These are phyloP conservation scores for Scelioninae gen. 1 DNA, from an alignment of 2,888 invertebrate genomes.

Conservation along the genomic window DNA sequence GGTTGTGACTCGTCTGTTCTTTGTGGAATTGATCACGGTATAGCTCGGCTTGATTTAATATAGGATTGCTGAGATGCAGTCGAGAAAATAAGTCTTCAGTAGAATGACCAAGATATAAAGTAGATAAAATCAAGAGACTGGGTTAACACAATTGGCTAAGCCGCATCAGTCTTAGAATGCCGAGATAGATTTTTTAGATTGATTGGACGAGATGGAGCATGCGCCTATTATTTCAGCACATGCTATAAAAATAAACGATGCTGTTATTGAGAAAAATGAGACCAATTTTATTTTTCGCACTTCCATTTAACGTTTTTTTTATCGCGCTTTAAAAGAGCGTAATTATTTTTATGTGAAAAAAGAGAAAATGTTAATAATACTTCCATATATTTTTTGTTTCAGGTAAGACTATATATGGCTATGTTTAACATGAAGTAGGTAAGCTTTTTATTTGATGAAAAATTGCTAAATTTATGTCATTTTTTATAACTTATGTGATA, in stretches of 20 bases:
- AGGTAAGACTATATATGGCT: slow-evolving; percentile 28
- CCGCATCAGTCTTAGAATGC: slow-evolving; percentile 48
- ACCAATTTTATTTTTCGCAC: slow-evolving; percentile 48
- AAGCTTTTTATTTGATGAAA: slow-evolving; percentile 16
- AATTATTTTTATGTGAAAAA: slow-evolving; percentile 33
- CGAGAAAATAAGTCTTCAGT: slow-evolving; percentile 62
- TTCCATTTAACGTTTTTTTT: slow-evolving; percentile 46
- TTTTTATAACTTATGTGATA: not conserved
- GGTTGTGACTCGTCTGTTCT: slow-evolving; percentile 50
- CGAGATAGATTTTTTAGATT: slow-evolving; percentile 63
- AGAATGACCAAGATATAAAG: slow-evolving; percentile 64
- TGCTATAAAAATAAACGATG: slow-evolving; percentile 44
- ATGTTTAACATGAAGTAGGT: slow-evolving; percentile 10
- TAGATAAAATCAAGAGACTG: slow-evolving; percentile 62
- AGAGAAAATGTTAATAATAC: slow-evolving; percentile 2
- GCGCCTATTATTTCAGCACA: slow-evolving; percentile 59
- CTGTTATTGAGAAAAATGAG: slow-evolving; percentile 52
- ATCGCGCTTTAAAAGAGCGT: slow-evolving; percentile 9
- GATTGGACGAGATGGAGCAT: slow-evolving; percentile 61
- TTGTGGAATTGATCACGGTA: slow-evolving; percentile 46
- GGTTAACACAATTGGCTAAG: slow-evolving; percentile 55
- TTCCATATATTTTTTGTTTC: slow-evolving; percentile 26
- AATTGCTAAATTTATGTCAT: not conserved
- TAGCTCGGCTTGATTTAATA: slow-evolving; percentile 54
- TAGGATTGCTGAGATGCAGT: slow-evolving; percentile 48